Conservation (phyloP, 1,140 invertebrate species). For the Drosophila seguyi region DNA sequence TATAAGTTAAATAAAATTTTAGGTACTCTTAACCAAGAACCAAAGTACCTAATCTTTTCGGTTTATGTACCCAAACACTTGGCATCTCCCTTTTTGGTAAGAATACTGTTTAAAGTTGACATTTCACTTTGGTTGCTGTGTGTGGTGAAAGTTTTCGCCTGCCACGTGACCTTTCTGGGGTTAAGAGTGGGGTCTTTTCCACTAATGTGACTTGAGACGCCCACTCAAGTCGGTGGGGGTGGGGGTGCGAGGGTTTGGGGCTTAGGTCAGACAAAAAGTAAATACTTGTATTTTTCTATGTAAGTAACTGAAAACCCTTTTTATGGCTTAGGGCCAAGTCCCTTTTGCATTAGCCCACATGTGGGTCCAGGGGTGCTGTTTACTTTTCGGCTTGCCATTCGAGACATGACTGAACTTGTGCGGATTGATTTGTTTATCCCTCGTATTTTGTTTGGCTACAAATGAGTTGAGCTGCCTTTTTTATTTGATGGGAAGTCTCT, state of each 20-base stretch:
- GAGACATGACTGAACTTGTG: conserved; percentile 49
- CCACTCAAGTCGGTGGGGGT: background rate
- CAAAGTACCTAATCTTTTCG: background rate
- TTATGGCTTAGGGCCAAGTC: conserved; percentile 59
- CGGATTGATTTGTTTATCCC: conserved; percentile 66
- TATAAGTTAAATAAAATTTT: background rate
- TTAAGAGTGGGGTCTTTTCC: conserved; percentile 49
- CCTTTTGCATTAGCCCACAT: conserved; percentile 70
- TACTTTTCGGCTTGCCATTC: conserved; percentile 45
- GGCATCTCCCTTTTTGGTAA: background rate
- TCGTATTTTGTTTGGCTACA: conserved; percentile 55
- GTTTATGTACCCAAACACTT: background rate
- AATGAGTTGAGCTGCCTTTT: conserved; percentile 36
- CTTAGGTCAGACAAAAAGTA: conserved; percentile 55
- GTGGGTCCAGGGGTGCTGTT: conserved; percentile 24
- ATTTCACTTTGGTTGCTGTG: conserved; percentile 45
- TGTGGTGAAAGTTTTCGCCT: conserved; percentile 29
- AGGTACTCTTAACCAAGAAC: background rate
- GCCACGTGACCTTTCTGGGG: conserved; percentile 46
- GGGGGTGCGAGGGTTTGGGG: background rate
- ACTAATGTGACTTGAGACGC: conserved; percentile 68
- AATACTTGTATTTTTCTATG: conserved; percentile 65
- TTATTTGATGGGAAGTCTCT: conserved; percentile 9
- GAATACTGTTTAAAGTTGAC: conserved; percentile 45
- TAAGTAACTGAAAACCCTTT: conserved; percentile 55